phyloP scores from a whole-genome alignment of 2,797 vertebrate species.

The Todus mexicanus region DNA sequence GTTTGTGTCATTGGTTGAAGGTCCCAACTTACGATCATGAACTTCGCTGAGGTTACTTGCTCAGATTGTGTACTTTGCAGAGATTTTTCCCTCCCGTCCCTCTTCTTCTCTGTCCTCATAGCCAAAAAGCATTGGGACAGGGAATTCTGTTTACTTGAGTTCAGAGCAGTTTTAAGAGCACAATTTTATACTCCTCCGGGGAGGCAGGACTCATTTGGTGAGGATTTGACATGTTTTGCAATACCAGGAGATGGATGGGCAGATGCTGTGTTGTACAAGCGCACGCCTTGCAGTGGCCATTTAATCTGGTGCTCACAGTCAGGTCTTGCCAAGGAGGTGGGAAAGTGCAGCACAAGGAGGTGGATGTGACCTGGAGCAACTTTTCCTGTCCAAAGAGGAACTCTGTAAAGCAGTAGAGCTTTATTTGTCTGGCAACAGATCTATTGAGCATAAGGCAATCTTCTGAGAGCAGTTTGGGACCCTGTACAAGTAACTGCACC shows the following conservation, averaged over 20 bases:
- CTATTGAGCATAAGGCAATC: not conserved
- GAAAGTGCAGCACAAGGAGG: fast-evolving
- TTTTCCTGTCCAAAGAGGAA: not conserved
- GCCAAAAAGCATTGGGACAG: not conserved
- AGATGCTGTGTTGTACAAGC: fast-evolving
- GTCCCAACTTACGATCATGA: not conserved
- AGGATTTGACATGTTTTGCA: fast-evolving
- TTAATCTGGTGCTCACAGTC: not conserved
- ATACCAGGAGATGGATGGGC: not conserved
- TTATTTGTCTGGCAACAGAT: not conserved
- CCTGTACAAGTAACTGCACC: not conserved
- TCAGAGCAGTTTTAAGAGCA: not conserved
- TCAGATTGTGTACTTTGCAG: not conserved
- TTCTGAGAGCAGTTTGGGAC: not conserved
- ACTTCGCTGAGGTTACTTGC: not conserved
- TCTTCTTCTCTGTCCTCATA: not conserved
- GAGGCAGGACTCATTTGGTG: not conserved
- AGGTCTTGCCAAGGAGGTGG: not conserved
- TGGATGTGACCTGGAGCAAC: not conserved
- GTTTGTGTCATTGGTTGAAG: not conserved
- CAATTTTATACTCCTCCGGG: not conserved
- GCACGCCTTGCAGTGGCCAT: fast-evolving
- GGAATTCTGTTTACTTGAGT: not conserved
- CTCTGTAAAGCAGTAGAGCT: fast-evolving
- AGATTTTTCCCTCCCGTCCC: not conserved